Percentiles rank a stretch among this genome's conserved stretches.
These are phyloP conservation scores for Diaprepes abbreviatus DNA, from an alignment of 2,888 invertebrate species.

Conservation along the genomic window DNA sequence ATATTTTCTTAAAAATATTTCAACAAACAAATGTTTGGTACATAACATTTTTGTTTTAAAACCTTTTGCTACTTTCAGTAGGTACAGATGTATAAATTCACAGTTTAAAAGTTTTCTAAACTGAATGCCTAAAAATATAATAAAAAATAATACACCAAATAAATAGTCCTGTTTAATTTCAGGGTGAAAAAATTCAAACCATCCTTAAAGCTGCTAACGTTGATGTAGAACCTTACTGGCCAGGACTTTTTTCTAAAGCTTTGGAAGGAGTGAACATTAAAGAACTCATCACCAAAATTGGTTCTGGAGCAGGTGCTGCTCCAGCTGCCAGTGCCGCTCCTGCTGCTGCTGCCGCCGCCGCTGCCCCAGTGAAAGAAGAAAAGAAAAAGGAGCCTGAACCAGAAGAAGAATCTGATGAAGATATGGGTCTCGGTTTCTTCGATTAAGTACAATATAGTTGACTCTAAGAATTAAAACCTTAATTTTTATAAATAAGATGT, in stretches of 20 bases:
- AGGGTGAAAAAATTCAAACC: constrained; percentile 97
- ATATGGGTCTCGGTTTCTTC: constrained; percentile 94
- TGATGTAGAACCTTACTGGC: constrained; percentile 99
- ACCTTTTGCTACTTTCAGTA: no score
- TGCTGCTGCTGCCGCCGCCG: constrained; percentile 77
- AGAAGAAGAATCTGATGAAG: constrained; percentile 88
- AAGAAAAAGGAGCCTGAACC: constrained; percentile 84
- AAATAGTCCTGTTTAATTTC: constrained; percentile 56
- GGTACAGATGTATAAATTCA: no score
- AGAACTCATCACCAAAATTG: constrained; percentile 93
- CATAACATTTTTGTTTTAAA: no score
- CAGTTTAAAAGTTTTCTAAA: no score
- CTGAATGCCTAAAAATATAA: no score
- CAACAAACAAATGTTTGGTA: no score
- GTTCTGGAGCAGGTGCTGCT: constrained; percentile 89
- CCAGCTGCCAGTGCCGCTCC: constrained; percentile 80
- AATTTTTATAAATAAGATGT: neutral
- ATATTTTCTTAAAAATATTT: no score
- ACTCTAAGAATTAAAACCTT: neutral
- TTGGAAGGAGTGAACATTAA: constrained; percentile 95
- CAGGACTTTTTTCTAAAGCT: constrained; percentile 97
- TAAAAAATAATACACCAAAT: no score
- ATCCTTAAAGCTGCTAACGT: constrained; percentile 97
- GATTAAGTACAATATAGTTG: constrained; percentile 66
- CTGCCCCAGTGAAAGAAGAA: constrained; percentile 76